phyloP scores from a whole-genome alignment of 2,888 invertebrate species.

The Lasius fuliginosus region DNA sequence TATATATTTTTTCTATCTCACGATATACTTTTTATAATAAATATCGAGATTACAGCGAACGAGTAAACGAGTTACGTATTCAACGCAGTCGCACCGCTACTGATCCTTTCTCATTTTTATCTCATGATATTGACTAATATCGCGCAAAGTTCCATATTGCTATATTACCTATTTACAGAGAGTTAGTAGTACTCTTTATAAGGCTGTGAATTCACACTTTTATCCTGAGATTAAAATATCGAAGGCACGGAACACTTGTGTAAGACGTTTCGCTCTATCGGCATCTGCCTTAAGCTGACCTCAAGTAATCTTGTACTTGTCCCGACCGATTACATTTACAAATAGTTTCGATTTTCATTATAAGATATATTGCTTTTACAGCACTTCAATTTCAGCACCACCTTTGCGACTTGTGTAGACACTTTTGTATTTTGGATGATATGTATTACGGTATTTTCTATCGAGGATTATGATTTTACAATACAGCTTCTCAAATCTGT shows the following conservation, averaged over 20 bases:
- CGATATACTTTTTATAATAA: conserved; percentile 57
- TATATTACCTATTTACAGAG: conserved; percentile 29
- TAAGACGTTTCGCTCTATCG: conserved; percentile 61
- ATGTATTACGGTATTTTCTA: conserved; percentile 1
- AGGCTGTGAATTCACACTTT: conserved; percentile 12
- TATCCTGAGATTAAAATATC: conserved; percentile 6
- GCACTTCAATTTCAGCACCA: conserved; percentile 61
- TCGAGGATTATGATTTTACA: not conserved
- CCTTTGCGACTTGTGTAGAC: conserved; percentile 53
- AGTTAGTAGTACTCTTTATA: conserved; percentile 10
- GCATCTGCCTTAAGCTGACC: conserved; percentile 51
- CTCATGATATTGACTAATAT: conserved; percentile 11
- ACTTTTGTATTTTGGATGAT: not conserved
- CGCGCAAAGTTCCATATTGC: conserved; percentile 1
- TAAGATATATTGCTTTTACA: conserved; percentile 3
- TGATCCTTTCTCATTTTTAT: conserved; percentile 2
- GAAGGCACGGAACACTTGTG: conserved; percentile 52
- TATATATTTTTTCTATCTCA: conserved; percentile 49
- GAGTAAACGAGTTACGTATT: conserved; percentile 76
- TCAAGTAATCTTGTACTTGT: conserved; percentile 45
- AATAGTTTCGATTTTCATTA: conserved; percentile 45
- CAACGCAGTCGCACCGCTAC: conserved; percentile 18
- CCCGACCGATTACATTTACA: conserved; percentile 40
- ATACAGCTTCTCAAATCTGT: conserved; percentile 29
- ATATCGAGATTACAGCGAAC: conserved; percentile 75